Conservation (phyloP, 2,797 vertebrate species). For the Enteromius radiatus region DNA sequence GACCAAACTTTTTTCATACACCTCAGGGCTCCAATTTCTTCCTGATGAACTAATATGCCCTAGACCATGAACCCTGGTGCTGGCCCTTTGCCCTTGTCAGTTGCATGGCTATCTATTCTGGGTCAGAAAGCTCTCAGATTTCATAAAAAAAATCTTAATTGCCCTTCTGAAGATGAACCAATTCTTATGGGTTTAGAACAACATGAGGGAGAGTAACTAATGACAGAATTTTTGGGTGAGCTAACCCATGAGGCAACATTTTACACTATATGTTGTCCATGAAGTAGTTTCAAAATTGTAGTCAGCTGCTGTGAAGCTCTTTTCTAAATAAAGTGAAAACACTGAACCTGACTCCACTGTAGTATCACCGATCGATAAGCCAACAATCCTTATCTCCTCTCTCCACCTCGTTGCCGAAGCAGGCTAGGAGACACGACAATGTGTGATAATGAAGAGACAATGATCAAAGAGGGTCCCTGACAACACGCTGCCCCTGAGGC, state of each 20-base stretch:
- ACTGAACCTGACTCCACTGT: conserved; percentile 19
- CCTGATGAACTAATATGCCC: neutral
- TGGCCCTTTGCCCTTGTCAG: neutral
- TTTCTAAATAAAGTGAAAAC: conserved; percentile 35
- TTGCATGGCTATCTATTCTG: too few species aligned
- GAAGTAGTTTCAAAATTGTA: neutral
- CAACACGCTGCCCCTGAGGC: neutral
- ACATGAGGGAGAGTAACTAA: neutral
- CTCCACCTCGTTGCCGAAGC: conserved; percentile 8
- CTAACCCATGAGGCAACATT: neutral
- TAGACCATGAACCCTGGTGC: neutral
- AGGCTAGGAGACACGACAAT: conserved; percentile 22
- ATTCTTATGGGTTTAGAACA: neutral
- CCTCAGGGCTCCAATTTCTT: neutral
- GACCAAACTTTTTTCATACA: neutral
- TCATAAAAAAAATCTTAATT: too few species aligned
- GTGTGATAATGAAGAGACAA: conserved; percentile 44
- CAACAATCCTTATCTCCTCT: conserved; percentile 46
- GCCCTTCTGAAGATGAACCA: neutral
- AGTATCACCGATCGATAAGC: conserved; percentile 17
- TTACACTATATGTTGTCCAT: neutral
- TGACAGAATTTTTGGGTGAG: neutral
- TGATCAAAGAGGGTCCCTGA: conserved; percentile 47
- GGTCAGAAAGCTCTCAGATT: too few species aligned
- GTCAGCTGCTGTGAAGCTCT: conserved; percentile 14